phyloP scores from a whole-genome alignment of 2,797 vertebrate species.

The Acipenser transmontanus region DNA sequence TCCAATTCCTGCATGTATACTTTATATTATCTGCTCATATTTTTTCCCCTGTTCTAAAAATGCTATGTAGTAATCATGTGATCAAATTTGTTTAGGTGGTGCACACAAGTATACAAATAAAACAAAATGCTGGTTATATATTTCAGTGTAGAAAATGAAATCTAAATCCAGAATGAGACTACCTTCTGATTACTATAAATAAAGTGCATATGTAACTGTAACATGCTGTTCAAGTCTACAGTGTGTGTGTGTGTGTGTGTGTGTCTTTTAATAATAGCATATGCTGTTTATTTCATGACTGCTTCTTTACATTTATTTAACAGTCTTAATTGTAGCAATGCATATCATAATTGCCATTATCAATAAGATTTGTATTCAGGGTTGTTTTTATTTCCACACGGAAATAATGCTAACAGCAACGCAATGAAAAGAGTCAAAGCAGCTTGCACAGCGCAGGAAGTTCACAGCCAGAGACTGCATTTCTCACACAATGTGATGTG shows the following conservation, averaged over 20 bases:
- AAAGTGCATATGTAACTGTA: slow-evolving; percentile 28
- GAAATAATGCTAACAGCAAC: slow-evolving; percentile 65
- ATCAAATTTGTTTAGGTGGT: neutral
- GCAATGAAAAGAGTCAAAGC: slow-evolving; percentile 75
- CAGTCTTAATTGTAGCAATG: slow-evolving; percentile 10
- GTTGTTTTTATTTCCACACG: slow-evolving; percentile 75
- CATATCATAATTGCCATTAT: slow-evolving; percentile 14
- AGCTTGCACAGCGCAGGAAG: slow-evolving; percentile 75
- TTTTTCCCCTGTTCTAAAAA: slow-evolving; percentile 30
- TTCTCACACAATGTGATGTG: slow-evolving; percentile 83
- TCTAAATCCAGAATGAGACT: slow-evolving; percentile 2
- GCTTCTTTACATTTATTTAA: slow-evolving; percentile 3
- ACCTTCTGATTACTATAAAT: slow-evolving; percentile 19
- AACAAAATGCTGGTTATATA: neutral
- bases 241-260: neutral
- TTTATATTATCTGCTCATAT: slow-evolving; percentile 37
- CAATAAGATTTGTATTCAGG: slow-evolving; percentile 30
- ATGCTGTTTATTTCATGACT: neutral
- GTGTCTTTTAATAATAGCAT: slow-evolving; percentile 1
- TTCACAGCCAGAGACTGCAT: slow-evolving; percentile 82
- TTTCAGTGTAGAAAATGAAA: neutral
- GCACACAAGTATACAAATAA: neutral
- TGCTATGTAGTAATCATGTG: neutral
- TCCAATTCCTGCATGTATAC: slow-evolving; percentile 29
- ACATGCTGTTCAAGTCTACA: too few relatives aligned